phyloP scores from a whole-genome alignment of 2,888 invertebrate species.

The Stenoptilia bipunctidactyla region DNA sequence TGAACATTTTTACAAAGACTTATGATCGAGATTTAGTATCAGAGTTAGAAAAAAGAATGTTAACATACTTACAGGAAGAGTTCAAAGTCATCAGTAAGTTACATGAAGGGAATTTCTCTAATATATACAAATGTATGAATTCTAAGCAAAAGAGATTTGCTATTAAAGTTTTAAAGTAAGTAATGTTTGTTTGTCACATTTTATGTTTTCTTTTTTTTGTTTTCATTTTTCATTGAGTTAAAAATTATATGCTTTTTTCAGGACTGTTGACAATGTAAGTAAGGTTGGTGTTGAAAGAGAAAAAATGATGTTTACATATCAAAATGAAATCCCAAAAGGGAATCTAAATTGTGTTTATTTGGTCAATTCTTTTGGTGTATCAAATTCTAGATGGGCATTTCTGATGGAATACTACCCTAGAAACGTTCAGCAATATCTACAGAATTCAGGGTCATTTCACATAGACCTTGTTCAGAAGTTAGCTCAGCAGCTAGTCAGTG shows the following conservation, averaged over 20 bases:
- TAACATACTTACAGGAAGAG: conserved; percentile 14
- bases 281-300: conserved; percentile 16
- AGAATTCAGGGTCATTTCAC: conserved; percentile 21
- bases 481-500: conserved; percentile 33
- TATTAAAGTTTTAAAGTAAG: conserved; percentile 32
- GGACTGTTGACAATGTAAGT: no score
- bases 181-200: conserved; percentile 5
- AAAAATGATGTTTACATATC: conserved; percentile 23
- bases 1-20: no score
- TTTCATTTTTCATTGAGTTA: no score
- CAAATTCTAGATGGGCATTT: conserved; percentile 24
- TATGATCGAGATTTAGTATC: conserved; percentile 3
- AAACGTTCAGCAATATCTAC: conserved; percentile 26
- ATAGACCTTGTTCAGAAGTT: conserved; percentile 30
- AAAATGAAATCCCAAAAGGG: conserved; percentile 21
- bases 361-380: conserved; percentile 21
- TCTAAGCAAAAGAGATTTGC: conserved; percentile 19
- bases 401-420: conserved; percentile 38
- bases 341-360: conserved; percentile 23
- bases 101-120: conserved; percentile 26
- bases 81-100: conserved; percentile 14
- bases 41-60: conserved; percentile 19
- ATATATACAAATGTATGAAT: conserved; percentile 27
- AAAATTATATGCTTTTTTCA: no score
- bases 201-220: no score